Conservation (phyloP, 2,888 invertebrate species). For the Myathropa florea region DNA sequence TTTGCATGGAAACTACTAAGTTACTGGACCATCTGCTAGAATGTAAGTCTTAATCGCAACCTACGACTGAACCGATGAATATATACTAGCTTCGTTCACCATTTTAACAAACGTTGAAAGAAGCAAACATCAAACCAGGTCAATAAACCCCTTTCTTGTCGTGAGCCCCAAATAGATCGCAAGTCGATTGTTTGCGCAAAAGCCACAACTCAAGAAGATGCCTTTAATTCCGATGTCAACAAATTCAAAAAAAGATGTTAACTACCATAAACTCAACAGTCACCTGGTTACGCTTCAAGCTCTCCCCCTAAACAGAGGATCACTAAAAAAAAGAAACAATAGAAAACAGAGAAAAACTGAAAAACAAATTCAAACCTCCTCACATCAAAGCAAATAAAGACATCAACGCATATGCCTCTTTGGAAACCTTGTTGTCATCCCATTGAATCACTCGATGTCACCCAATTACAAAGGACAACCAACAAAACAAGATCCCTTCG, state of each 20-base stretch:
- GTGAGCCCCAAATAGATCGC: no score
- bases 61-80: no score
- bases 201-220: neutral
- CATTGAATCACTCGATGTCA: slow-evolving; percentile 63
- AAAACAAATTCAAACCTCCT: slow-evolving; percentile 5
- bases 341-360: neutral
- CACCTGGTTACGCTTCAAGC: neutral
- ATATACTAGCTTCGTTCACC: no score
- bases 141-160: no score
- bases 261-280: neutral
- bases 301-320: neutral
- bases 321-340: slow-evolving; percentile 22
- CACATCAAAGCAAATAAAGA: slow-evolving; percentile 51
- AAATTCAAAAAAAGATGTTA: neutral
- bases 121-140: no score
- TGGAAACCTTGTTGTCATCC: slow-evolving; percentile 9
- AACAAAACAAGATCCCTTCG: slow-evolving; percentile 52
- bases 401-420: slow-evolving; percentile 33
- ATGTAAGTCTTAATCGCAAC: no score
- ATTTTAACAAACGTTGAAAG: no score
- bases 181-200: neutral
- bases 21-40: no score
- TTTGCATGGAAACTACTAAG: no score
- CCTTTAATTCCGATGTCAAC: neutral
- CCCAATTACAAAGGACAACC: slow-evolving; percentile 63